These are phyloP conservation scores for Panthera uncia DNA, from an alignment of 2,113 vertebrate species.

Conservation along the genomic window DNA sequence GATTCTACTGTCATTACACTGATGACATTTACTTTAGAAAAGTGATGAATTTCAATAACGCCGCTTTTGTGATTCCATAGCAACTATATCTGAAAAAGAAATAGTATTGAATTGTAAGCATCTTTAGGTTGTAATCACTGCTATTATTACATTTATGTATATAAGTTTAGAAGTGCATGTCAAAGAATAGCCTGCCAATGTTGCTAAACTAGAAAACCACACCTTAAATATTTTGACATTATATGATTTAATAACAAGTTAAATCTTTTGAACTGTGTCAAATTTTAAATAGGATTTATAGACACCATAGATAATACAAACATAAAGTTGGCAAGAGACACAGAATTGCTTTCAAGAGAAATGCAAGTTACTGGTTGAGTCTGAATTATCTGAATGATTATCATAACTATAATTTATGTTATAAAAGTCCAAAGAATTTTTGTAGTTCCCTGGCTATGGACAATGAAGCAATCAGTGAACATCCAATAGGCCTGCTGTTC, in stretches of 20 bases:
- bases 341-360: not conserved
- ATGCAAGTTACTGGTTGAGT: not conserved
- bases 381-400: not conserved
- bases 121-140: not conserved
- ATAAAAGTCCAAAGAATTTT: not conserved
- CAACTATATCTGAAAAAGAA: not conserved
- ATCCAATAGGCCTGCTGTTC: not conserved
- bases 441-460: not conserved
- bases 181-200: not conserved
- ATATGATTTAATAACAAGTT: not conserved
- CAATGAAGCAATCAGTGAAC: not conserved
- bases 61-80: not conserved
- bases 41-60: constrained; percentile 19
- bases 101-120: not conserved
- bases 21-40: constrained; percentile 23
- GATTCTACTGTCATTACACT: not conserved
- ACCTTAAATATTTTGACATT: constrained; percentile 10
- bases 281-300: not conserved
- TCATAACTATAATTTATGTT: not conserved
- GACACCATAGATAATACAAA: not conserved
- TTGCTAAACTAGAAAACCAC: not conserved
- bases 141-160: not conserved
- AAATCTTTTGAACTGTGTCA: not conserved
- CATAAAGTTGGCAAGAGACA: not conserved
- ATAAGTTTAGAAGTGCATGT: not conserved